Percentiles rank a stretch among this genome's conserved stretches.
Evolutionary conservation across 2,888 invertebrate genomes (phyloP).

Genomic region (Spodoptera picta): DNA sequence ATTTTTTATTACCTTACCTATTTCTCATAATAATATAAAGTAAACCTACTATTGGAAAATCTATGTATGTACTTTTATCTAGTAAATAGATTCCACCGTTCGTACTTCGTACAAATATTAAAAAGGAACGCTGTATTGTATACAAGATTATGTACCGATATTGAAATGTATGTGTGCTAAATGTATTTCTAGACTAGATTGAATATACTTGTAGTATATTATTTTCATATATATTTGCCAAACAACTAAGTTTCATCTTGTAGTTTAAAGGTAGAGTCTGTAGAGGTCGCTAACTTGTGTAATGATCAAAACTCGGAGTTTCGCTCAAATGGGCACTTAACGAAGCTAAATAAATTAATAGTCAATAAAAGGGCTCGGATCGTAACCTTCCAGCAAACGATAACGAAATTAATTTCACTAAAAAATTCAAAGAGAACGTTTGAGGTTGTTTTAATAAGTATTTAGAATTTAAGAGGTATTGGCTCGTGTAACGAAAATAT

Average conservation of each 20-base stretch:
- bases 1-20: too few relatives aligned
- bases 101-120: too few relatives aligned
- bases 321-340: slow-evolving; percentile 43
- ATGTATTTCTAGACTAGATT: too few relatives aligned
- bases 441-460: slow-evolving; percentile 34
- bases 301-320: slow-evolving; percentile 43
- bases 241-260: too few relatives aligned
- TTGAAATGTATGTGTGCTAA: too few relatives aligned
- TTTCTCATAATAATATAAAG: too few relatives aligned
- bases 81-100: too few relatives aligned
- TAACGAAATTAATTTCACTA: slow-evolving; percentile 41
- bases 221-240: slow-evolving; percentile 14
- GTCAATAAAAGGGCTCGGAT: slow-evolving; percentile 43
- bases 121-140: too few relatives aligned
- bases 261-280: slow-evolving; percentile 9
- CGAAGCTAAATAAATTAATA: slow-evolving; percentile 53
- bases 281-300: slow-evolving; percentile 30
- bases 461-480: slow-evolving; percentile 7
- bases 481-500: slow-evolving; percentile 6
- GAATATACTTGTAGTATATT: not conserved
- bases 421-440: slow-evolving; percentile 32
- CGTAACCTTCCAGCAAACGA: slow-evolving; percentile 24
- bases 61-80: too few relatives aligned
- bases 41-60: too few relatives aligned
- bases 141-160: too few relatives aligned